phyloP scores from a whole-genome alignment of 2,113 vertebrate species.

The Burhinus oedicnemus region DNA sequence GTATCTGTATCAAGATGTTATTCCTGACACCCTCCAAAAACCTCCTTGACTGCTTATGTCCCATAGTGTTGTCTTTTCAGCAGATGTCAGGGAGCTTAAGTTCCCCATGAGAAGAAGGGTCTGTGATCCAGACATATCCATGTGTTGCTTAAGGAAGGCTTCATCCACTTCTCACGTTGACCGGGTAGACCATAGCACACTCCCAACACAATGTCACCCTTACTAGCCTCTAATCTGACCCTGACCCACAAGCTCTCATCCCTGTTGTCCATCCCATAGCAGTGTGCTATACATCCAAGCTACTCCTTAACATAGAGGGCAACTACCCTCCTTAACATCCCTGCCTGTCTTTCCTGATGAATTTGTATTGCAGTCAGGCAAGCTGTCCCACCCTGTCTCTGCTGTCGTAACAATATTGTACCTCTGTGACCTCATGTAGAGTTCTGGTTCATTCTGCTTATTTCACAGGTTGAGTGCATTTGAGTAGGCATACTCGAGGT shows the following conservation, averaged over 20 bases:
- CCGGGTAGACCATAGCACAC: background rate
- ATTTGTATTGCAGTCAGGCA: no score
- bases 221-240: background rate
- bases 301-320: background rate
- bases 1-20: background rate
- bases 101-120: background rate
- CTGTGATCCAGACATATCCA: background rate
- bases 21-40: background rate
- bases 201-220: background rate
- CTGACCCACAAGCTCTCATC: background rate
- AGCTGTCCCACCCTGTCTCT: background rate
- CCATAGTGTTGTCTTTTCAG: background rate
- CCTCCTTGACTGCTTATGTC: background rate
- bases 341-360: background rate
- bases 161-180: rapidly evolving
- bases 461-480: background rate
- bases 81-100: background rate
- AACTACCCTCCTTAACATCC: background rate
- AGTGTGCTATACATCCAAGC: background rate
- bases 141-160: background rate
- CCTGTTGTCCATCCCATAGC: background rate
- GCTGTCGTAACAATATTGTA: background rate
- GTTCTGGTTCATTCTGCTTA: background rate
- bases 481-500: background rate
- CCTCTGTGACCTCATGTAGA: background rate